phyloP scores from a whole-genome alignment of 2,797 vertebrate species.

The Labroides dimidiatus region DNA sequence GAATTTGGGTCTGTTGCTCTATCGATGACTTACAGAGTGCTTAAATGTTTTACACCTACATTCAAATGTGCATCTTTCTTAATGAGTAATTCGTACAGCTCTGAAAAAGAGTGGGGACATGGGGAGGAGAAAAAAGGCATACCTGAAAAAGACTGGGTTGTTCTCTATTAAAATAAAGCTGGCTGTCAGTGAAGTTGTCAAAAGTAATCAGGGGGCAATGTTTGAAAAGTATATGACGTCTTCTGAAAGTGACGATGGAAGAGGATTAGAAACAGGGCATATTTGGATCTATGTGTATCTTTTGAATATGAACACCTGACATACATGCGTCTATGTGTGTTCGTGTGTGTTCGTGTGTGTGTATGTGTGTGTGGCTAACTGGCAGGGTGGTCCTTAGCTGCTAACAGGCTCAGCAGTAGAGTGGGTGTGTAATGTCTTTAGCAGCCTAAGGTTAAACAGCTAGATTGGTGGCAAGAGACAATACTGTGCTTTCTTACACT shows the following conservation, averaged over 20 bases:
- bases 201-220: neutral
- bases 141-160: neutral
- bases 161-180: neutral
- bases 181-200: neutral
- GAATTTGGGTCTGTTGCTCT: slow-evolving; percentile 17
- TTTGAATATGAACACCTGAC: slow-evolving; percentile 67
- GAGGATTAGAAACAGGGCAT: slow-evolving; percentile 1
- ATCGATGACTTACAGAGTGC: slow-evolving; percentile 14
- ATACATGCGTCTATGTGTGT: slow-evolving; percentile 24
- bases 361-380: slow-evolving; percentile 46
- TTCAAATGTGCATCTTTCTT: too few species aligned
- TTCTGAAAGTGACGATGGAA: neutral
- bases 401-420: slow-evolving; percentile 67
- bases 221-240: neutral
- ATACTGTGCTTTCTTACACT: slow-evolving; percentile 37
- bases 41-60: slow-evolving; percentile 18
- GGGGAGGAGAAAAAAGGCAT: neutral
- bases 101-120: too few species aligned
- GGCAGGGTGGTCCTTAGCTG: slow-evolving; percentile 78
- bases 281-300: slow-evolving; percentile 28
- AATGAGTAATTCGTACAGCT: too few species aligned
- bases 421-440: slow-evolving; percentile 76
- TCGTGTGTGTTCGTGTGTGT: slow-evolving; percentile 20
- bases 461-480: slow-evolving; percentile 51
- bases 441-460: slow-evolving; percentile 60